phyloP scores from a whole-genome alignment of 2,888 invertebrate species.

The Tanypteryx hageni region DNA sequence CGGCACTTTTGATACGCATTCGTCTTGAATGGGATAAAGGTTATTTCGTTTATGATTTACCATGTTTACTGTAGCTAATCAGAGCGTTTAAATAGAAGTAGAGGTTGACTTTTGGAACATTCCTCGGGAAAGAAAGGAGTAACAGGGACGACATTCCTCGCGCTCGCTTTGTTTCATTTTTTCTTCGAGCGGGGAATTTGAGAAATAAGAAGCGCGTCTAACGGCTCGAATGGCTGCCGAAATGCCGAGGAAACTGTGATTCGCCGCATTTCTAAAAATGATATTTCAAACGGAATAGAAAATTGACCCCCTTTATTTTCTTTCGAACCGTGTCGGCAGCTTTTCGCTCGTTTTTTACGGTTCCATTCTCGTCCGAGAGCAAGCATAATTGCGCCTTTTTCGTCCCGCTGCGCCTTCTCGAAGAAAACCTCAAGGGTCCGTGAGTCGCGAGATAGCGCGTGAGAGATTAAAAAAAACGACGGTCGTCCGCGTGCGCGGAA shows the following conservation, averaged over 20 bases:
- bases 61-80: no score
- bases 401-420: background rate
- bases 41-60: no score
- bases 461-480: background rate
- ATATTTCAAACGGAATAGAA: slow-evolving; percentile 13
- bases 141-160: no score
- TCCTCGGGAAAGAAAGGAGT: no score
- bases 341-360: background rate
- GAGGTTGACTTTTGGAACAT: no score
- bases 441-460: background rate
- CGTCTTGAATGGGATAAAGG: no score
- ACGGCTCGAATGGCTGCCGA: background rate
- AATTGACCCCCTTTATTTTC: background rate
- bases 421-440: background rate
- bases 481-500: background rate
- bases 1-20: no score
- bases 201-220: background rate
- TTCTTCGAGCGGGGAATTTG: no score
- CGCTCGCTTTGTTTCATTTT: no score
- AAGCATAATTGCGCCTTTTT: background rate
- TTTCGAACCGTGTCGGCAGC: background rate
- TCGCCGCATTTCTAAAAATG: background rate
- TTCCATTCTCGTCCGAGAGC: background rate
- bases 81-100: no score
- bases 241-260: slow-evolving; percentile 10